phyloP scores from a whole-genome alignment of 2,797 vertebrate species.

The Mus minutoides region DNA sequence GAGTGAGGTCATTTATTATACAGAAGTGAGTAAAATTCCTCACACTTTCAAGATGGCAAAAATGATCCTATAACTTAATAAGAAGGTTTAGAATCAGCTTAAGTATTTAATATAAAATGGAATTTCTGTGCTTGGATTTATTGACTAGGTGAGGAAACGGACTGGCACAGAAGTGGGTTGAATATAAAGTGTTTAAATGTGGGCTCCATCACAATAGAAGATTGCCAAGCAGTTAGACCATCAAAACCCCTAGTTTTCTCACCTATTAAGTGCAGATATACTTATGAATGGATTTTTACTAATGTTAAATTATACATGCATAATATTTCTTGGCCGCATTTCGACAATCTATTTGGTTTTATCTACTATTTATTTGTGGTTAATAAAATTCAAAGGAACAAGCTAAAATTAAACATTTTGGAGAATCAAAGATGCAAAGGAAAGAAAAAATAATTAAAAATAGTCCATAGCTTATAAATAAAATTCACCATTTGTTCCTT shows the following conservation, averaged over 20 bases:
- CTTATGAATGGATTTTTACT: neutral
- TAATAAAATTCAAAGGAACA: neutral
- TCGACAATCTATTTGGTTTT: neutral
- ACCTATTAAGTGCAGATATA: slow-evolving; percentile 3
- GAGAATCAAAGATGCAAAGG: neutral
- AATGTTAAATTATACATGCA: slow-evolving; percentile 17
- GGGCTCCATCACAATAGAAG: neutral
- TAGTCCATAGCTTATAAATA: neutral
- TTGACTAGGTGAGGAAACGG: neutral
- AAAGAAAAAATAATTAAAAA: neutral
- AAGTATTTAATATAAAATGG: neutral
- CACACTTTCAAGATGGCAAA: neutral
- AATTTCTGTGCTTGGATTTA: neutral
- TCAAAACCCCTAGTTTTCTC: neutral
- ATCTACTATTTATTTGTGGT: neutral
- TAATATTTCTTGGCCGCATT: neutral
- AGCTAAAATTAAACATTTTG: neutral
- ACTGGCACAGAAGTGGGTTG: too few relatives aligned
- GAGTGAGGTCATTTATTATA: neutral
- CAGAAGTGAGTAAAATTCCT: neutral
- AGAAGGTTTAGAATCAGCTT: neutral
- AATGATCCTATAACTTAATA: neutral
- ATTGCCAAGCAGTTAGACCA: neutral
- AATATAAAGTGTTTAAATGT: neutral
- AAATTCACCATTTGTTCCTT: neutral